Evolutionary conservation across 53 echinoderm and acorn worm species (phyloP).

Genomic region (Arbacia lixula): DNA sequence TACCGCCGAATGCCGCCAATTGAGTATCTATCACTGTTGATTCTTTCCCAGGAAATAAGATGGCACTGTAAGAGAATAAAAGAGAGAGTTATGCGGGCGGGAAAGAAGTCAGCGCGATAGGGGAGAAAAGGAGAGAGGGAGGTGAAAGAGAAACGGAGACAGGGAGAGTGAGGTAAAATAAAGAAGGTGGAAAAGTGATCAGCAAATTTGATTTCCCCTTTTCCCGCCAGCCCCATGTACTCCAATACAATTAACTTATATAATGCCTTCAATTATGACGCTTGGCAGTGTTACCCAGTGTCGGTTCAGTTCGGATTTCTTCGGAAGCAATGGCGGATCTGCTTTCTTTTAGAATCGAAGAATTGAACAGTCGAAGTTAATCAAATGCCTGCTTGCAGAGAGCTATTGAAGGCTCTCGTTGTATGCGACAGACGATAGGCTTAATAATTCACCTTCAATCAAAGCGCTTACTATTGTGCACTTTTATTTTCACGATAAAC

Average conservation of each 20-base stretch:
- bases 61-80: background rate
- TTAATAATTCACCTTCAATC: too few species aligned
- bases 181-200: slow-evolving; percentile 44
- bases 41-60: slow-evolving; percentile 43
- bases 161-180: too few species aligned
- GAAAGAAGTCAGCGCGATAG: slow-evolving; percentile 14
- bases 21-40: slow-evolving; percentile 51
- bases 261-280: slow-evolving; percentile 58
- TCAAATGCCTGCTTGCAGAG: too few species aligned
- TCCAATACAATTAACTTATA: slow-evolving; percentile 59
- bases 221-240: slow-evolving; percentile 57
- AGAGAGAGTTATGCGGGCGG: slow-evolving; percentile 3
- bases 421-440: too few species aligned
- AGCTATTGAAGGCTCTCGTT: too few species aligned
- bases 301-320: slow-evolving; percentile 37
- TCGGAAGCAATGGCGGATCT: slow-evolving; percentile 5
- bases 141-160: slow-evolving; percentile 24
- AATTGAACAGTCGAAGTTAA: too few species aligned
- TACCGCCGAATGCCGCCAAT: slow-evolving; percentile 56
- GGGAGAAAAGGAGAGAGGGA: slow-evolving; percentile 5
- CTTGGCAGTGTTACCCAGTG: slow-evolving; percentile 37
- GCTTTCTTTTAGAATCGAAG: too few species aligned
- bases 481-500: too few species aligned
- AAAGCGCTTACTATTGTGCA: too few species aligned
- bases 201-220: slow-evolving; percentile 53